phyloP scores from a whole-genome alignment of 2,797 vertebrate species.

The Alcedo quadribrachys region DNA sequence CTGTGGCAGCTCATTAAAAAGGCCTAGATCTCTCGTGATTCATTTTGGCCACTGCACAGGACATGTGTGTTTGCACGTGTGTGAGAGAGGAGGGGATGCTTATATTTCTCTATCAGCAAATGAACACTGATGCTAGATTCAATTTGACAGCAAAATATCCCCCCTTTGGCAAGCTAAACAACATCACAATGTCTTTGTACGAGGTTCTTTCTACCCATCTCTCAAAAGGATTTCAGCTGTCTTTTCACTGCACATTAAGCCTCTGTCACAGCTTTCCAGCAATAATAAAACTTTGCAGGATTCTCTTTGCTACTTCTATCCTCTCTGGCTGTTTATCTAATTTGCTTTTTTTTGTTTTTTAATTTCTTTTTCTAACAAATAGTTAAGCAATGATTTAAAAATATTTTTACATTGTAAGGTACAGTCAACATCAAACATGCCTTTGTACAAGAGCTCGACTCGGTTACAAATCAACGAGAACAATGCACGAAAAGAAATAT shows the following conservation, averaged over 20 bases:
- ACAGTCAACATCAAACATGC: constrained; percentile 86
- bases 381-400: constrained; percentile 82
- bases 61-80: neutral
- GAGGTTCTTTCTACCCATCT: neutral
- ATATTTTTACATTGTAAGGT: constrained; percentile 83
- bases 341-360: constrained; percentile 74
- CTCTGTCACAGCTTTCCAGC: neutral
- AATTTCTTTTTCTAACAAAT: constrained; percentile 79
- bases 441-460: constrained; percentile 90
- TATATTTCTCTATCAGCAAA: neutral
- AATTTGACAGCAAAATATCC: constrained; percentile 3
- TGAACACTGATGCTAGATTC: neutral
- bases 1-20: neutral
- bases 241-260: neutral
- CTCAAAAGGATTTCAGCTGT: neutral
- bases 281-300: neutral
- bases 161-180: constrained; percentile 10
- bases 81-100: neutral
- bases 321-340: constrained; percentile 8
- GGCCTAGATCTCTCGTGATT: neutral
- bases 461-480: constrained; percentile 88
- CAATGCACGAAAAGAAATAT: constrained; percentile 78
- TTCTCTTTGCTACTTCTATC: constrained; percentile 26
- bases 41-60: neutral
- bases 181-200: neutral